Conservation (phyloP, 2,113 vertebrate genomes). For the Coryphaenoides rupestris region DNA sequence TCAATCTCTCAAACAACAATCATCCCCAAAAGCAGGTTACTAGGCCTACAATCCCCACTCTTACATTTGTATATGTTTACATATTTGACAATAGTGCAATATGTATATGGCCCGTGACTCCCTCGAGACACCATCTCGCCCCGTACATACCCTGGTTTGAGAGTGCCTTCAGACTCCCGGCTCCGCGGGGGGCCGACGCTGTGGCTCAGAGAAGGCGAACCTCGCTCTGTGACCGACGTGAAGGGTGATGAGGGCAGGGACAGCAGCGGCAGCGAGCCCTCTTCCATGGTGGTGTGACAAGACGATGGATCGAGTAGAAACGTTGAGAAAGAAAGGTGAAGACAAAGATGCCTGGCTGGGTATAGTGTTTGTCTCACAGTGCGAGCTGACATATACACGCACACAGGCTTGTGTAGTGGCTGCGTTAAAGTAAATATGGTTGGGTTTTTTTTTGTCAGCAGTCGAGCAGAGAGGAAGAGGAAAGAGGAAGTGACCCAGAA, state of each 20-base stretch:
- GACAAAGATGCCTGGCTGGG: background rate
- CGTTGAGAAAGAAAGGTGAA: background rate
- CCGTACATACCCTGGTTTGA: conserved; percentile 40
- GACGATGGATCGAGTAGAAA: background rate
- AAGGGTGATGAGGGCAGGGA: conserved; percentile 47
- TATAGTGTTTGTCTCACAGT: no score
- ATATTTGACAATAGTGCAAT: no score
- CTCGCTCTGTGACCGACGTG: conserved; percentile 29
- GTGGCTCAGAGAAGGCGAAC: conserved; percentile 33
- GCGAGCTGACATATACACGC: background rate
- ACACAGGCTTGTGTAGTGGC: background rate
- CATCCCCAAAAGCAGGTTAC: no score
- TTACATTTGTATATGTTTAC: no score
- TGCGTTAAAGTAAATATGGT: conserved; percentile 38
- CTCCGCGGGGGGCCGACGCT: conserved; percentile 32
- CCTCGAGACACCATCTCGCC: no score
- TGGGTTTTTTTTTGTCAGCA: conserved; percentile 6
- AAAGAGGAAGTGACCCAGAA: conserved; percentile 53
- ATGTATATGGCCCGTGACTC: no score
- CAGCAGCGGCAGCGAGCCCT: conserved; percentile 41
- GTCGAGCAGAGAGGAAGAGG: conserved; percentile 24
- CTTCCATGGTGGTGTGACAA: conserved; percentile 54
- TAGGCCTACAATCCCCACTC: no score
- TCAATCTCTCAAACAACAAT: no score
- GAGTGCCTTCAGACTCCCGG: conserved; percentile 22